phyloP scores from a whole-genome alignment of 2,797 vertebrate species.

The Sebastes kiyomatsui region DNA sequence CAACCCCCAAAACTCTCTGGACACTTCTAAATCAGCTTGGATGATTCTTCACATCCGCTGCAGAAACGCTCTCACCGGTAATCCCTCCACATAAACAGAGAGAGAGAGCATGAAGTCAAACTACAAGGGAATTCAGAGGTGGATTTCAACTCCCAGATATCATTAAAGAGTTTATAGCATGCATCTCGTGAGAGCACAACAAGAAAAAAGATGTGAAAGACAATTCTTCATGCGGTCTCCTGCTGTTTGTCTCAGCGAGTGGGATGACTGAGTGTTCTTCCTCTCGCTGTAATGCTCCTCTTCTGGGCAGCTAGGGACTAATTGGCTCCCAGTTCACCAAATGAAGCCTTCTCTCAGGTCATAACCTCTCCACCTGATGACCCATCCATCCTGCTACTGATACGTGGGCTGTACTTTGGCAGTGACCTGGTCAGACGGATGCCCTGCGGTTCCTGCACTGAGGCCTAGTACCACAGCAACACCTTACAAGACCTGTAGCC shows the following conservation, averaged over 20 bases:
- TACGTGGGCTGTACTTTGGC: constrained; percentile 50
- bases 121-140: background rate
- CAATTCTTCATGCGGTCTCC: constrained; percentile 35
- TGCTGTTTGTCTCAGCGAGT: constrained; percentile 42
- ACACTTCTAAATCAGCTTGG: constrained; percentile 73
- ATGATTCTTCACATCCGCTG: constrained; percentile 64
- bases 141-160: background rate
- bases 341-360: constrained; percentile 68
- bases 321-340: constrained; percentile 65
- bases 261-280: constrained; percentile 46
- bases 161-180: constrained; percentile 9
- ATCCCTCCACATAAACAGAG: constrained; percentile 36
- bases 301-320: constrained; percentile 62
- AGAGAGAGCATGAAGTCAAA: constrained; percentile 30
- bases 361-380: constrained; percentile 66
- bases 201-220: background rate
- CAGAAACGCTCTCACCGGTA: constrained; percentile 34
- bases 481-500: background rate
- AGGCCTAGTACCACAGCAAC: constrained; percentile 4
- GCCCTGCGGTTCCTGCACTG: background rate
- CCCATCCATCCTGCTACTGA: constrained; percentile 53
- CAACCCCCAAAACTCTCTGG: constrained; percentile 58
- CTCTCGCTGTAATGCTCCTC: constrained; percentile 37
- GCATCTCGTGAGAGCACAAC: background rate
- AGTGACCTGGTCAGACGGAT: constrained; percentile 34